These are phyloP conservation scores for Dendropsophus ebraccatus DNA, from an alignment of 2,113 vertebrate species.

Conservation along the genomic window DNA sequence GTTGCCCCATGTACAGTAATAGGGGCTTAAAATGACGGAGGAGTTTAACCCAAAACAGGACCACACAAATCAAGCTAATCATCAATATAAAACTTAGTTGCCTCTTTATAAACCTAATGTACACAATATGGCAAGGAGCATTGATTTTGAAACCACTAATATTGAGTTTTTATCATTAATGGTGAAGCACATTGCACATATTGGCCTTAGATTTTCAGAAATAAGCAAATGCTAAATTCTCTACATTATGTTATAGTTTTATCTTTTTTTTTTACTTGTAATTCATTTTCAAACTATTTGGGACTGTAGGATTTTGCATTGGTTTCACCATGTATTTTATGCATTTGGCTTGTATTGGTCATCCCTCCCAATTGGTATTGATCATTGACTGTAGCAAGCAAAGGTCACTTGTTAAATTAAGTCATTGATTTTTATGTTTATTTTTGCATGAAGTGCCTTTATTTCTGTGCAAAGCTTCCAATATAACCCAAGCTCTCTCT, in stretches of 20 bases:
- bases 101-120: too few species aligned
- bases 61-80: too few species aligned
- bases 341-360: neutral
- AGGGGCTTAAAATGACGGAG: too few species aligned
- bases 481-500: neutral
- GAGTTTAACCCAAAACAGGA: too few species aligned
- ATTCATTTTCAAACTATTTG: neutral
- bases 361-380: neutral
- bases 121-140: too few species aligned
- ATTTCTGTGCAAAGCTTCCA: neutral
- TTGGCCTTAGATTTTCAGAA: neutral
- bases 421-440: slow-evolving; percentile 20
- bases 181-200: neutral
- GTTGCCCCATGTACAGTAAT: too few species aligned
- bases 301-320: neutral
- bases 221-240: neutral
- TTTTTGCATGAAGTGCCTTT: neutral
- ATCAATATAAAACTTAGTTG: too few species aligned
- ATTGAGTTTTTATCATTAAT: too few species aligned
- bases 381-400: neutral
- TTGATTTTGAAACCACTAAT: too few species aligned
- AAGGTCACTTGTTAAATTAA: slow-evolving; percentile 22
- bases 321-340: neutral
- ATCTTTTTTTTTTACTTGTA: neutral
- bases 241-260: neutral